Conservation (phyloP, 1,140 invertebrate species). For the Saccostrea glomerata region DNA sequence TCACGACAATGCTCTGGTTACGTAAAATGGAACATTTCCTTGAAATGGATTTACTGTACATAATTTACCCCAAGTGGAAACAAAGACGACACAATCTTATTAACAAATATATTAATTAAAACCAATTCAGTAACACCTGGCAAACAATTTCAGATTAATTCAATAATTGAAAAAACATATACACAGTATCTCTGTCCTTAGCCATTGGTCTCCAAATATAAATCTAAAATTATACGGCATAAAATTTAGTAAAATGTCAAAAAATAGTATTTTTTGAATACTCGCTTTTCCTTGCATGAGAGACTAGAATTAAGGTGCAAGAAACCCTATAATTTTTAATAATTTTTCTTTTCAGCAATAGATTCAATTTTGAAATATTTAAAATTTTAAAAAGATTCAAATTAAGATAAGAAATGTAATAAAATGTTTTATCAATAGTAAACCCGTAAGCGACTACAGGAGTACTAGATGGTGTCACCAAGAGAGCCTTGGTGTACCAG, state of each 20-base stretch:
- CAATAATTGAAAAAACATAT: too few relatives aligned
- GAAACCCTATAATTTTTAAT: neutral
- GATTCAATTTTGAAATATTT: neutral
- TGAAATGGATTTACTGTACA: neutral
- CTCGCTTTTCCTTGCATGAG: neutral
- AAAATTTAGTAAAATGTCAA: neutral
- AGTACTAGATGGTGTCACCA: neutral
- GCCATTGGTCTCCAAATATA: too few relatives aligned
- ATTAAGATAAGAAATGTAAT: neutral
- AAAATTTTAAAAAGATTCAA: neutral
- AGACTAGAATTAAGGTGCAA: neutral
- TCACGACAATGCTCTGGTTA: neutral
- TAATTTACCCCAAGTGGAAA: neutral
- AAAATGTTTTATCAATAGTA: neutral
- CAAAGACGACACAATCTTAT: neutral
- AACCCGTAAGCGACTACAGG: neutral
- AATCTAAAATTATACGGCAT: too few relatives aligned
- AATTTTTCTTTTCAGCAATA: neutral
- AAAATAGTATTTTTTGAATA: neutral
- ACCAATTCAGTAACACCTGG: too few relatives aligned
- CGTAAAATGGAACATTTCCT: conserved; percentile 24
- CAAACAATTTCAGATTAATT: too few relatives aligned
- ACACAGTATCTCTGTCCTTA: too few relatives aligned
- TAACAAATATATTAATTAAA: neutral
- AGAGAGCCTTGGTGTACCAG: neutral